These are phyloP conservation scores for Empis livida DNA, from an alignment of 2,888 invertebrate genomes.

Conservation along the genomic window DNA sequence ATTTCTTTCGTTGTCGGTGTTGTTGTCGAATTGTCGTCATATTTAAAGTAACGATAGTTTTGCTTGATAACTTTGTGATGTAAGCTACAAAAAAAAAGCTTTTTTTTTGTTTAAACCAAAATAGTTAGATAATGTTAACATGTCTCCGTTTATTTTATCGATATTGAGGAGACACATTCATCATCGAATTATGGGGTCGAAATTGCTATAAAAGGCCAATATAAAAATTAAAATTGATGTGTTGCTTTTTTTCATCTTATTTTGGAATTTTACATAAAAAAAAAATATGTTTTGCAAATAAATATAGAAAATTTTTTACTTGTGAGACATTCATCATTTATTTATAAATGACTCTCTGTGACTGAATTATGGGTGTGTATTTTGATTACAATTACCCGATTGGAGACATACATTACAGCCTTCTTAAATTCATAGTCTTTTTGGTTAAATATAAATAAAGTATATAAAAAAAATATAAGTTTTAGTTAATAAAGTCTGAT, in stretches of 20 bases:
- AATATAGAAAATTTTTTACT: neutral
- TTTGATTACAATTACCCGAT: neutral
- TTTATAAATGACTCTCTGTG: neutral
- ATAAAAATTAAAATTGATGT: neutral
- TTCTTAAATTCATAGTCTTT: too few species aligned
- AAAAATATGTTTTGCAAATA: neutral
- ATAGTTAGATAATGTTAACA: too few species aligned
- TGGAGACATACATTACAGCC: neutral
- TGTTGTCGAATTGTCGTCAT: too few species aligned
- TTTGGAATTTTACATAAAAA: neutral
- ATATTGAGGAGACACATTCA: neutral
- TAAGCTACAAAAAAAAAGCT: too few species aligned
- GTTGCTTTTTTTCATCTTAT: too few species aligned
- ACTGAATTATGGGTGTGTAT: neutral
- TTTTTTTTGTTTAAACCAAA: too few species aligned
- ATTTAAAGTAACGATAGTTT: too few species aligned
- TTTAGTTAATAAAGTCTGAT: too few species aligned
- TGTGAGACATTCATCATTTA: neutral
- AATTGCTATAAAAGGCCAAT: neutral
- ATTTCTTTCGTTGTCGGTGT: too few species aligned
- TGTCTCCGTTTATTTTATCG: neutral
- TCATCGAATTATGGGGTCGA: neutral
- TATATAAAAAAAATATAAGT: too few species aligned
- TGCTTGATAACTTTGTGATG: too few species aligned
- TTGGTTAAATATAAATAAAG: too few species aligned